Evolutionary conservation across 2,797 vertebrate genomes (phyloP), one percentile per base, ranked within the genome.

Genomic region (Argya squamiceps): DNA sequence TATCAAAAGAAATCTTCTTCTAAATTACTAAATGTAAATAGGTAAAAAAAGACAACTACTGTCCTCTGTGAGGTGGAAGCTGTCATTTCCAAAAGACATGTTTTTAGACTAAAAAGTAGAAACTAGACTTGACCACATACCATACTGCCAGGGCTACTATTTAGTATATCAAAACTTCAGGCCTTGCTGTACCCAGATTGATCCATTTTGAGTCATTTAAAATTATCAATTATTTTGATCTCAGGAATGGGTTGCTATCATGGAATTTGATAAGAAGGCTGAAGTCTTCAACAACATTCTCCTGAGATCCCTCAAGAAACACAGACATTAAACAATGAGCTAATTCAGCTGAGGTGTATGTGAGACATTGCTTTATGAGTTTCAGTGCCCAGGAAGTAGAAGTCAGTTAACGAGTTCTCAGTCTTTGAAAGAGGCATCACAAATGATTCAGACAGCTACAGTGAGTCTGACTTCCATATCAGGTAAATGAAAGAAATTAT

Each of bases 401-500:
- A 89, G 50, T 43, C 68, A 56, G 46, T 46, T 92, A 92, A 88
- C 67, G 65, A 89, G 79, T 81, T 55, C 46, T 41, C 15, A 52
- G 49, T 36, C 73, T 90, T 84, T 93, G 85, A 84, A 88, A 88
- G 69, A 86, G 20, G 5, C 1, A 44, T 88, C 69, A 86, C 49
- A 90, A 81, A 78, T 29, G 24, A 80, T 41, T 83, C 10, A 3
- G 58, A 15, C n/a, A 92, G 50, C 41, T 77, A 60, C 60, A 88
- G 71, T 21, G 15, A 93, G 56, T 49, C 30, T 91, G 75, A 77
- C 60, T 93, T 85, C 60, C 1, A 0, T 58, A 89, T 22, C 68
- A 75, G 62, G 49, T 84, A 92, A 85, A 88, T 89, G 87, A 84
- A 94, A 88, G 76, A 88, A 95, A 71, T 8, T 36, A 10, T 41